phyloP scores from a whole-genome alignment of 2,888 invertebrate genomes.

The Dryadula phaetusa region DNA sequence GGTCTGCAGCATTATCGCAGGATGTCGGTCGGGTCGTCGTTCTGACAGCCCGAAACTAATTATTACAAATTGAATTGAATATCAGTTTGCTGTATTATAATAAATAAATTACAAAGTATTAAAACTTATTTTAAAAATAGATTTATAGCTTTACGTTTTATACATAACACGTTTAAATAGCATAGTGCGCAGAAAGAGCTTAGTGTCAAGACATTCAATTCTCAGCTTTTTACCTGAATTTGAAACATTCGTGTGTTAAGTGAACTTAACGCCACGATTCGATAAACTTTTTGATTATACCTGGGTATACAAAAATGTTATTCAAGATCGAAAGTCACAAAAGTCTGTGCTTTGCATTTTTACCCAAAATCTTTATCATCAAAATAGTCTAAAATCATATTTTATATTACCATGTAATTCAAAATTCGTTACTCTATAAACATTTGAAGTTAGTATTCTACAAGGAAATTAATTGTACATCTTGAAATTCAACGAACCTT shows the following conservation, averaged over 20 bases:
- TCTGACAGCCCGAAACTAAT: constrained; percentile 71
- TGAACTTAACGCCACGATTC: background rate
- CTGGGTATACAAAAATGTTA: too few species aligned
- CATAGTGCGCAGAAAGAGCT: background rate
- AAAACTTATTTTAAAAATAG: background rate
- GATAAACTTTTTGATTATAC: too few species aligned
- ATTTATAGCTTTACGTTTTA: background rate
- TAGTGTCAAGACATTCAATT: background rate
- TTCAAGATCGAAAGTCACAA: too few species aligned
- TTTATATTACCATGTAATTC: too few species aligned
- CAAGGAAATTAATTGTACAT: too few species aligned
- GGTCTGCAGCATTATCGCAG: constrained; percentile 61
- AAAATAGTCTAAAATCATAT: too few species aligned
- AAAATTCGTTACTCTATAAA: too few species aligned
- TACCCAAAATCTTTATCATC: too few species aligned
- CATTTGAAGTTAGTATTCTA: too few species aligned
- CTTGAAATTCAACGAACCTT: too few species aligned
- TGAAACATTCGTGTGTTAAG: background rate
- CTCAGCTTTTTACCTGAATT: background rate
- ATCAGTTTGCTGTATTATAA: constrained; percentile 25
- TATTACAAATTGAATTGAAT: constrained; percentile 64
- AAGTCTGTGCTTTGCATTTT: too few species aligned
- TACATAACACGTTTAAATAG: background rate
- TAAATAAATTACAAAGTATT: constrained; percentile 5
- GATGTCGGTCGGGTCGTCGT: constrained; percentile 76